Evolutionary conservation across 2,888 invertebrate genomes (phyloP).

Genomic region (Macaria liturata): DNA sequence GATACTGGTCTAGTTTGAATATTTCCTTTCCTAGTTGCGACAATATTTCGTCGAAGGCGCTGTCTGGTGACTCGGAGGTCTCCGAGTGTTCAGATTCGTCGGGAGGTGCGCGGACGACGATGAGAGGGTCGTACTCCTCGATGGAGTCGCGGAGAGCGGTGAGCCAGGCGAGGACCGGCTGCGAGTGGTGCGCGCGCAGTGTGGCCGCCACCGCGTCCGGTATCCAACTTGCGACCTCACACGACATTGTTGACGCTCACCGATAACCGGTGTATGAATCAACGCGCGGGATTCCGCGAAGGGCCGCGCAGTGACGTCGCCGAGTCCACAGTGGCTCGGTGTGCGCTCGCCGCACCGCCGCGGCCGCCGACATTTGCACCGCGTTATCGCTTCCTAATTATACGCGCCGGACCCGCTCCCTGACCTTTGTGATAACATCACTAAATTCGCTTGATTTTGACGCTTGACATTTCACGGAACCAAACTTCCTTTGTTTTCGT

Average conservation of each 20-base stretch:
- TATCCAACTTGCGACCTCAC: slow-evolving; percentile 78
- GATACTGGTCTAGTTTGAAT: slow-evolving; percentile 74
- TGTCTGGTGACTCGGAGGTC: slow-evolving; percentile 49
- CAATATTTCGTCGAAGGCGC: slow-evolving; percentile 76
- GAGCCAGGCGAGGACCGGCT: slow-evolving; percentile 74
- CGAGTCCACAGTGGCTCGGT: slow-evolving; percentile 36
- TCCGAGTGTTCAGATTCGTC: slow-evolving; percentile 43
- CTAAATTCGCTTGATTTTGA: slow-evolving; percentile 24
- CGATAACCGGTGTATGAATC: slow-evolving; percentile 81
- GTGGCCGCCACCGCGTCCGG: slow-evolving; percentile 76
- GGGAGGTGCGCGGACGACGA: slow-evolving; percentile 54
- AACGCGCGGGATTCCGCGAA: slow-evolving; percentile 74
- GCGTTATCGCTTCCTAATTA: slow-evolving; percentile 69
- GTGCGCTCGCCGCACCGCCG: slow-evolving; percentile 42
- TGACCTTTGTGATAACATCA: slow-evolving; percentile 56
- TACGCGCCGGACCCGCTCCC: slow-evolving; percentile 46
- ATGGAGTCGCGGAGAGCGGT: slow-evolving; percentile 60
- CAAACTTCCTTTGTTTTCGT: too few relatives aligned
- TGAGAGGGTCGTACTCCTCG: slow-evolving; percentile 74
- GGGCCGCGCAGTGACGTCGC: slow-evolving; percentile 58
- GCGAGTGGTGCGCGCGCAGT: slow-evolving; percentile 65
- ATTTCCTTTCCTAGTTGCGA: slow-evolving; percentile 77
- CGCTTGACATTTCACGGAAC: slow-evolving; percentile 8
- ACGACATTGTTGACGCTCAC: slow-evolving; percentile 54
- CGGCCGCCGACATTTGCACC: slow-evolving; percentile 77